Percentiles rank a stretch among this genome's conserved stretches.
Evolutionary conservation across 92 coral and sea anemone genomes (phyloP).

Genomic region (Hydrozoanthus gracilis): DNA sequence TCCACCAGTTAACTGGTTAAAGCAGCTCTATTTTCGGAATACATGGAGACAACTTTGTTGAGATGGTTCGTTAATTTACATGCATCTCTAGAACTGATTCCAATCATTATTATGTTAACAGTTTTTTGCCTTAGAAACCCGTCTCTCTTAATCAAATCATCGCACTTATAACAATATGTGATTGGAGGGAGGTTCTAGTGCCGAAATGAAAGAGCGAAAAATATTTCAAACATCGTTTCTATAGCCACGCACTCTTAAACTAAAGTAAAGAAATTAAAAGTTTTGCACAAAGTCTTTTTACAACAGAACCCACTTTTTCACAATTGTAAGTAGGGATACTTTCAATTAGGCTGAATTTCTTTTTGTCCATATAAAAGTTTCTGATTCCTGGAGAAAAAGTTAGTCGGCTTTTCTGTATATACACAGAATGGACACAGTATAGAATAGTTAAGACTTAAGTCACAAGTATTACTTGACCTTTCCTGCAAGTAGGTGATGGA

Average conservation of each 20-base stretch:
- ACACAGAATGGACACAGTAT: background rate
- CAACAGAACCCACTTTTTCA: background rate
- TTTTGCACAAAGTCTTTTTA: no score
- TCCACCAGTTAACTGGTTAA: background rate
- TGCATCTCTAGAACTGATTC: background rate
- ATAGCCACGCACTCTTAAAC: no score
- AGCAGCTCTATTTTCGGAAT: slow-evolving; percentile 31
- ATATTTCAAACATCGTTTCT: no score
- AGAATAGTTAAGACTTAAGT: background rate
- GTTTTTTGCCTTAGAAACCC: background rate
- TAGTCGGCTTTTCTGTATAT: background rate
- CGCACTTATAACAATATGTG: no score
- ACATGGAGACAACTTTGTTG: background rate
- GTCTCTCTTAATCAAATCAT: no score
- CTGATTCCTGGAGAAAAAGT: no score
- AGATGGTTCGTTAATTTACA: background rate
- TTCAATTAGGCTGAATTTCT: background rate
- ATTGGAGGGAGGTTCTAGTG: no score
- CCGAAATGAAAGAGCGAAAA: no score
- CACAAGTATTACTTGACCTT: background rate
- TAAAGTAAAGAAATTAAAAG: no score
- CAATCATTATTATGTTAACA: background rate
- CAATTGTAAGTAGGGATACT: background rate
- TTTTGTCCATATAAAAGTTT: no score
- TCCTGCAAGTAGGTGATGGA: background rate